A percentile compares a stretch with the other conserved stretches of the same genome.
phyloP scores from a whole-genome alignment of 2,113 vertebrate genomes.

The Phylloscopus whistleri region DNA sequence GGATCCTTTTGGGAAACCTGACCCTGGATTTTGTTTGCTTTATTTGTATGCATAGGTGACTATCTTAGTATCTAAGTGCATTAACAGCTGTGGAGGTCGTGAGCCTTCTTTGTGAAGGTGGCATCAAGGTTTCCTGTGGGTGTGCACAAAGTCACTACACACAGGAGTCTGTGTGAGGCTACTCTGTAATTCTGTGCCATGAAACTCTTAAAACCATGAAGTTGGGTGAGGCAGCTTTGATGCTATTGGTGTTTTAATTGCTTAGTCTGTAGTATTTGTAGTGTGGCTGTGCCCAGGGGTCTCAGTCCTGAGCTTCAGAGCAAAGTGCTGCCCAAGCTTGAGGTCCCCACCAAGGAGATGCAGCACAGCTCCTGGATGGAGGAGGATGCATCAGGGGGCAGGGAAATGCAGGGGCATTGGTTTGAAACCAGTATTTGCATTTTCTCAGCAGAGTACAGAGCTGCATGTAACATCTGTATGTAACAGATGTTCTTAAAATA shows the following conservation, averaged over 20 bases:
- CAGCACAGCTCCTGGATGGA: fast-evolving
- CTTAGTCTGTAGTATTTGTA: background rate
- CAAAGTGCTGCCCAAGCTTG: fast-evolving
- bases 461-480: background rate
- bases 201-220: background rate
- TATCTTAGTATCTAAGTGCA: background rate
- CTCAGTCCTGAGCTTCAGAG: background rate
- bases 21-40: background rate
- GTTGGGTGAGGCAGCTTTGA: background rate
- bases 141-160: background rate
- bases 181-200: background rate
- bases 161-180: background rate
- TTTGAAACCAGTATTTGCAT: constrained; percentile 16
- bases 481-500: constrained; percentile 25
- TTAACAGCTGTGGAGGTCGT: background rate
- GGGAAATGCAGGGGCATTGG: background rate
- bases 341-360: background rate
- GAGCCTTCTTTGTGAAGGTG: background rate
- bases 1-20: background rate
- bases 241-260: background rate
- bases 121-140: background rate
- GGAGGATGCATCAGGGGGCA: fast-evolving
- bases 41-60: background rate
- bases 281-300: background rate
- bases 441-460: background rate